A percentile compares a stretch with the other conserved stretches of the same genome.
Evolutionary conservation across 2,888 invertebrate species (phyloP).

Genomic region (Pycnomerus fuliginosus): DNA sequence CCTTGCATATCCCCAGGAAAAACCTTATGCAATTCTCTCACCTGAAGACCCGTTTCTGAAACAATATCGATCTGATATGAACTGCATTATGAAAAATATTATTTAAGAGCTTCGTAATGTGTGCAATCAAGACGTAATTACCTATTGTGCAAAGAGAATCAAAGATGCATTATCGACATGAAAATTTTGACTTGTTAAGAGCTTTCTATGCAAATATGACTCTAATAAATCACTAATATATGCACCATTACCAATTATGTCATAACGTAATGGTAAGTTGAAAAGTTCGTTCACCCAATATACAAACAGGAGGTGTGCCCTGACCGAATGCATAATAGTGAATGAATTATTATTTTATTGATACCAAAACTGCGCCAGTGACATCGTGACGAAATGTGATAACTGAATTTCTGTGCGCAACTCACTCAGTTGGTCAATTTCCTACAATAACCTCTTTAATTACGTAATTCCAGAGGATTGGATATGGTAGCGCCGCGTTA

Average conservation of each 20-base stretch:
- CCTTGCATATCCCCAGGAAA: too few relatives aligned
- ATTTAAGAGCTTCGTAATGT: slow-evolving; percentile 7
- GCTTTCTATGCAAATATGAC: slow-evolving; percentile 10
- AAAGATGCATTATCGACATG: not conserved
- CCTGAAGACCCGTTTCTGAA: too few relatives aligned
- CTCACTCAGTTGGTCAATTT: too few relatives aligned
- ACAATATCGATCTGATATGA: too few relatives aligned
- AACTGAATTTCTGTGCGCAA: too few relatives aligned
- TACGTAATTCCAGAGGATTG: not conserved
- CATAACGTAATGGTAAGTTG: slow-evolving; percentile 8
- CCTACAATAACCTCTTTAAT: too few relatives aligned
- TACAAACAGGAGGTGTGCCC: slow-evolving; percentile 2
- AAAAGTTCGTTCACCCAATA: slow-evolving; percentile 7
- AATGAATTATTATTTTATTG: not conserved
- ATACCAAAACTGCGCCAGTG: not conserved
- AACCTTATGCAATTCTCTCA: too few relatives aligned
- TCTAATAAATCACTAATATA: slow-evolving; percentile 6
- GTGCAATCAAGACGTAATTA: not conserved
- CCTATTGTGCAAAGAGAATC: slow-evolving; percentile 3
- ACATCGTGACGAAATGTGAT: too few relatives aligned
- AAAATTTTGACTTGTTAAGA: not conserved
- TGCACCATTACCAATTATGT: slow-evolving; percentile 5
- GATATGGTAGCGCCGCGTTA: not conserved
- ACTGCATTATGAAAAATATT: too few relatives aligned
- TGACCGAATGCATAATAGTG: not conserved